Evolutionary conservation across 2,888 invertebrate species (phyloP).

Genomic region (Acrobasis suavella): DNA sequence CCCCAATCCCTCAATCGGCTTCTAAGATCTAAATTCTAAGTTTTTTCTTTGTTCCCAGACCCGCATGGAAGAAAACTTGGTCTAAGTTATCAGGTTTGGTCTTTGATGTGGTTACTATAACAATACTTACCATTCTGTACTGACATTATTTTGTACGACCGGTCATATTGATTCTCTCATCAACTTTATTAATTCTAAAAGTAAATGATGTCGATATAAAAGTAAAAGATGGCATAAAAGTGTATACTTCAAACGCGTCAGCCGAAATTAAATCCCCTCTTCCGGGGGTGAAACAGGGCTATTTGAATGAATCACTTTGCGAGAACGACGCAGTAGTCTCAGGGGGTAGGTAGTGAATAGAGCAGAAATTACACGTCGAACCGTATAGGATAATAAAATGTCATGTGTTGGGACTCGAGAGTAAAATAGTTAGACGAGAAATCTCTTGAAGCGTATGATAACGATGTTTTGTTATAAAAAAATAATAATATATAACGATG

Average conservation of each 20-base stretch:
- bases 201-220: slow-evolving; percentile 24
- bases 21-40: too few relatives aligned
- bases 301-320: slow-evolving; percentile 10
- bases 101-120: too few relatives aligned
- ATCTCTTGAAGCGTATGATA: not conserved
- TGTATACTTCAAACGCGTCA: slow-evolving; percentile 7
- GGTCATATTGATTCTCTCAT: slow-evolving; percentile 36
- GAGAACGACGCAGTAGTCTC: not conserved
- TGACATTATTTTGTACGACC: slow-evolving; percentile 22
- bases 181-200: slow-evolving; percentile 32
- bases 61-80: too few relatives aligned
- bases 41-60: too few relatives aligned
- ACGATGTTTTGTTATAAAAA: too few relatives aligned
- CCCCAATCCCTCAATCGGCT: too few relatives aligned
- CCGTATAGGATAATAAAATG: slow-evolving; percentile 1
- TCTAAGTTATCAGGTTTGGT: too few relatives aligned
- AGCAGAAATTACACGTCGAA: slow-evolving; percentile 1
- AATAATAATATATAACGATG: too few relatives aligned
- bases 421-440: not conserved
- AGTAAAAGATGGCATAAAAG: slow-evolving; percentile 8
- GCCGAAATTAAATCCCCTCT: slow-evolving; percentile 8
- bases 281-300: not conserved
- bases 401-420: not conserved
- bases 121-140: not conserved
- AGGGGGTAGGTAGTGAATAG: not conserved